Base-by-base conservation (phyloP, 35 echinoderm and acorn worm species). In the Amphiura filiformis region DNA sequence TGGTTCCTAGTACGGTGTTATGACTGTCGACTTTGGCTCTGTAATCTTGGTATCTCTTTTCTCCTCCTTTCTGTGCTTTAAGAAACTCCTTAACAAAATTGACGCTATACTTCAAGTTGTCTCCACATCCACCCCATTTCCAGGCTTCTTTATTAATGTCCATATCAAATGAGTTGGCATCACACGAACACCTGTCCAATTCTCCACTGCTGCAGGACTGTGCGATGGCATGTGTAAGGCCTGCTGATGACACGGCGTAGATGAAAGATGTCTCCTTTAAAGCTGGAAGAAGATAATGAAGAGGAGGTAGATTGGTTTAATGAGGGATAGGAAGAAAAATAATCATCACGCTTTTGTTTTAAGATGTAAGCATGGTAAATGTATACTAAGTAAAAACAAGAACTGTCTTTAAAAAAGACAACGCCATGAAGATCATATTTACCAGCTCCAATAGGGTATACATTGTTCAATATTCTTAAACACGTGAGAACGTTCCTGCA, bases 121-220 rank as follows among this genome's bases (percentile, higher is more conserved):
- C 92, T 0, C 96, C 96, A 52, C 96, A 98, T 9, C 96, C 96
- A 33, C 96, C 96, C 96, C 96, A 98, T 61, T 81, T 91, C 96
- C 96, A 98, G 1, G 96, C 80, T 15, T 91, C 93, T 31, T 85
- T 70, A 78, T 98, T 94, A 35, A 84, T 75, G 35, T 94, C 89
- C 31, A 85, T 87, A 32, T 85, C 87, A 56, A 92, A 94, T 38
- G 89, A 92, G 76, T 77, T 89, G 22, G 81, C 84, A 65, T 97
- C 95, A 40, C 95, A 97, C 0, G 89, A 85, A 56, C 95, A 97
- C 37, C 91, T 81, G 32, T 93, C 87, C 26, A 91, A 36, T 3
- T 56, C 36, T 1, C 81, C 82, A 1, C 86, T 82, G 79, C 95
- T 97, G 78, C 95, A 97, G 22, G 87, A 92, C 79, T 93, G 86